Evolutionary conservation across 2,888 invertebrate species (phyloP).

Genomic region (Scaptodrosophila latifasciaeformis): DNA sequence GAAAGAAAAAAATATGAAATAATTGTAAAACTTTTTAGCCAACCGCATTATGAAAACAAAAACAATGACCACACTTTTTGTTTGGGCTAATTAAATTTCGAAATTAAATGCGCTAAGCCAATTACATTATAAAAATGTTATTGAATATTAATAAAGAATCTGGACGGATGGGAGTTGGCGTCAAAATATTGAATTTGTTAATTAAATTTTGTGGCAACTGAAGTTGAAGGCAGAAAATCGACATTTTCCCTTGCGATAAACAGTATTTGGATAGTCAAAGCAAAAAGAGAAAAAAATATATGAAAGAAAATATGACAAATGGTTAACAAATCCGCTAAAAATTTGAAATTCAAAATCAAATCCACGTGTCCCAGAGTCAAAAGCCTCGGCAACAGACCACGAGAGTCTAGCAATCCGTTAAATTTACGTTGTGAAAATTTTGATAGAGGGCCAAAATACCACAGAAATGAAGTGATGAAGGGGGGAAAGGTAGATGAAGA

Average conservation of each 20-base stretch:
- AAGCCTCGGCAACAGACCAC: conserved; percentile 25
- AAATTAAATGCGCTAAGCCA: conserved; percentile 53
- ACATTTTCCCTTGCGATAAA: too few species aligned
- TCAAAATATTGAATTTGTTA: conserved; percentile 24
- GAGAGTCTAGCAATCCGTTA: conserved; percentile 32
- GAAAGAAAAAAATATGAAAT: conserved; percentile 1
- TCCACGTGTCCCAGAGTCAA: conserved; percentile 6
- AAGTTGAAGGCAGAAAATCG: neutral
- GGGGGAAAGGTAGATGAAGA: too few species aligned
- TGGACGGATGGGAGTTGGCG: neutral
- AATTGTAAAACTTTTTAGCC: conserved; percentile 9
- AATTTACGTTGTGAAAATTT: conserved; percentile 52
- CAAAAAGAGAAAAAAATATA: too few species aligned
- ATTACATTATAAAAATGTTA: conserved; percentile 44
- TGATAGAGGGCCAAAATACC: conserved; percentile 37
- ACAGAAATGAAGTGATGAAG: conserved; percentile 25
- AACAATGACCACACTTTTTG: conserved; percentile 46
- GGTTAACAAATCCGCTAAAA: conserved; percentile 13
- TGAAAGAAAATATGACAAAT: too few species aligned
- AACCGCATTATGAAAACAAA: conserved; percentile 41
- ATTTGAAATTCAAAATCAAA: conserved; percentile 14
- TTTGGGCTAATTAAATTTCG: conserved; percentile 57
- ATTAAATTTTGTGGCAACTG: conserved; percentile 40
- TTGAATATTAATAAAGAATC: conserved; percentile 27
- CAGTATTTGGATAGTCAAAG: too few species aligned